Percentiles rank a stretch among this genome's conserved stretches.
Evolutionary conservation across 2,888 invertebrate genomes (phyloP).

Genomic region (Diaperis boleti): DNA sequence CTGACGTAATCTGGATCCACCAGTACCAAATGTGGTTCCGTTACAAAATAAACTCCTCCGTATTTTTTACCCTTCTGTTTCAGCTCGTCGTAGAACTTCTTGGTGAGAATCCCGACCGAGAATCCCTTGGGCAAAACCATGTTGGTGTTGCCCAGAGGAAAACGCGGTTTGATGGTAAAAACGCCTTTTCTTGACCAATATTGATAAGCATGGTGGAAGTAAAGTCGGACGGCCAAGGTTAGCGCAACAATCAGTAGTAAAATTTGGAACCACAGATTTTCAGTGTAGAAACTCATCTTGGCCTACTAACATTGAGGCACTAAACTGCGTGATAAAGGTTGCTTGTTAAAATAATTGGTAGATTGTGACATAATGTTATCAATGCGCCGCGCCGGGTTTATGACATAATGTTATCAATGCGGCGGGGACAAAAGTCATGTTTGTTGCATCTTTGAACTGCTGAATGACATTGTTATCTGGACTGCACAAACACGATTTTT

Average conservation of each 20-base stretch:
- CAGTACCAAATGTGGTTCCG: slow-evolving; percentile 51
- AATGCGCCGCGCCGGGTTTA: too few relatives aligned
- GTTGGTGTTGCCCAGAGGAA: slow-evolving; percentile 23
- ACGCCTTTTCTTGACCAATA: slow-evolving; percentile 24
- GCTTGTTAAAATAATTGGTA: too few relatives aligned
- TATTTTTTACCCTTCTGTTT: slow-evolving; percentile 14
- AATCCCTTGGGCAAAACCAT: slow-evolving; percentile 1
- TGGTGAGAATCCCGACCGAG: slow-evolving; percentile 11
- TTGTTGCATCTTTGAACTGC: neutral
- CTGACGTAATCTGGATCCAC: slow-evolving; percentile 53
- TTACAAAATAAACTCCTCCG: slow-evolving; percentile 21
- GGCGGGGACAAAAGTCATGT: neutral
- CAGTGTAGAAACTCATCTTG: too few relatives aligned
- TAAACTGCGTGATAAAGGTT: too few relatives aligned
- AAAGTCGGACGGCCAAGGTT: neutral
- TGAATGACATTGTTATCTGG: too few relatives aligned
- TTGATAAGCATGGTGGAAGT: slow-evolving; percentile 16
- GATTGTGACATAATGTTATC: too few relatives aligned
- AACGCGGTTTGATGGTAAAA: slow-evolving; percentile 4
- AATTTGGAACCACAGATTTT: neutral
- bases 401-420: too few relatives aligned
- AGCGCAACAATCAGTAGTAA: neutral
- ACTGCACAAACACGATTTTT: too few relatives aligned
- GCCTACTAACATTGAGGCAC: too few relatives aligned
- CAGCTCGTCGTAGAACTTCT: slow-evolving; percentile 29